These are phyloP conservation scores for Oostethus manadensis DNA, from an alignment of 2,113 vertebrate species.

Conservation along the genomic window DNA sequence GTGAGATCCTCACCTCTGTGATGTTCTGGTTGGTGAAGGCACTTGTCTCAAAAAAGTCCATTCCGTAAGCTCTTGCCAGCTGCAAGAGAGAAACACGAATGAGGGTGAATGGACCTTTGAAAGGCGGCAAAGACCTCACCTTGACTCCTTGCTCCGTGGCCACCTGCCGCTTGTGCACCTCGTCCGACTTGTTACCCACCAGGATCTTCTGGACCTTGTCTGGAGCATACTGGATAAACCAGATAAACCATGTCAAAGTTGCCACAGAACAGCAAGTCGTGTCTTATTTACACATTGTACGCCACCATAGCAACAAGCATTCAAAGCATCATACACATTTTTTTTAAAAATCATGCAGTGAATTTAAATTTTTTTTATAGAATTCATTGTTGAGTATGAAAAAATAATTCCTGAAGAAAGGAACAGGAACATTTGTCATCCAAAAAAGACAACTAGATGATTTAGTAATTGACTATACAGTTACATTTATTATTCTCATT, in stretches of 20 bases:
- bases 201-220: slow-evolving; percentile 94
- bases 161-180: slow-evolving; percentile 92
- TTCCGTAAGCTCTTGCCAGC: slow-evolving; percentile 92
- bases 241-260: no score
- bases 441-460: no score
- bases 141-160: slow-evolving; percentile 89
- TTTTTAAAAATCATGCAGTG: no score
- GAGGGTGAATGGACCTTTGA: no score
- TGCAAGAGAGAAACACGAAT: slow-evolving; percentile 46
- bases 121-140: slow-evolving; percentile 60
- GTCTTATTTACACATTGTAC: no score
- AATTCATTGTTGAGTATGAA: no score
- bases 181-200: slow-evolving; percentile 92
- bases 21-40: slow-evolving; percentile 96
- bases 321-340: no score
- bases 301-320: no score
- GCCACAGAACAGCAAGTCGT: no score
- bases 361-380: no score
- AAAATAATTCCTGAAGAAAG: no score
- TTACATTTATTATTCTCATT: neutral
- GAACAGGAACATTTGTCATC: no score
- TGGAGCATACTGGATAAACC: slow-evolving; percentile 90
- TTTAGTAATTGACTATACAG: neutral
- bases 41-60: slow-evolving; percentile 99
- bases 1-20: slow-evolving; percentile 78